Conservation (phyloP, 2,888 invertebrate genomes). For the Heliconius sara region DNA sequence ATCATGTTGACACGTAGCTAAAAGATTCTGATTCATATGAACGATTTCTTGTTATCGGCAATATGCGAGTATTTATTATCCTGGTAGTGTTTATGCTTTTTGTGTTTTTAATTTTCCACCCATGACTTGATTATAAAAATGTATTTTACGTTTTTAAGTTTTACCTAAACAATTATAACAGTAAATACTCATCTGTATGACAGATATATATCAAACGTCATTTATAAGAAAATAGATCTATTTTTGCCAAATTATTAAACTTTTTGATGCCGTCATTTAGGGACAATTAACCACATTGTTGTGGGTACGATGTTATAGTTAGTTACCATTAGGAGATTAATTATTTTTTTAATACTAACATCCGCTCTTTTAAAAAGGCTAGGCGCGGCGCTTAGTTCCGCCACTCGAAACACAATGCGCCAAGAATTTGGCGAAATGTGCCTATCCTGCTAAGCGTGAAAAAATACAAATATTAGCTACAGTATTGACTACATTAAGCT, state of each 20-base stretch:
- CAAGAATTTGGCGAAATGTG: too few species aligned
- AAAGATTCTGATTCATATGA: background rate
- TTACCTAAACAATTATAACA: background rate
- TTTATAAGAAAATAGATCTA: background rate
- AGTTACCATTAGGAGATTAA: background rate
- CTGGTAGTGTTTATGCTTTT: constrained; percentile 13
- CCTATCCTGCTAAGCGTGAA: too few species aligned
- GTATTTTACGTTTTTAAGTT: background rate
- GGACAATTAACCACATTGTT: background rate
- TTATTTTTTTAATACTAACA: background rate
- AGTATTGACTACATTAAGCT: background rate
- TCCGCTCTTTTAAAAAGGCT: too few species aligned
- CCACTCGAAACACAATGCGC: too few species aligned
- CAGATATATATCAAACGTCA: too few species aligned
- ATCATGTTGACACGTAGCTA: background rate
- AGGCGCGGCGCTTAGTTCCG: too few species aligned
- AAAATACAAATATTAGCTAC: background rate
- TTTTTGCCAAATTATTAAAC: background rate
- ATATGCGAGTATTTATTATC: background rate
- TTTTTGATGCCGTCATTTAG: background rate
- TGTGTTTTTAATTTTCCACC: constrained; percentile 2
- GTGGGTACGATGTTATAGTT: background rate
- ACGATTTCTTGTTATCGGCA: background rate
- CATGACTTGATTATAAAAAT: background rate
- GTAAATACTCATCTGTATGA: background rate